These are phyloP conservation scores for Cantharis flavilabris DNA, from an alignment of 2,888 invertebrate genomes.

Conservation along the genomic window DNA sequence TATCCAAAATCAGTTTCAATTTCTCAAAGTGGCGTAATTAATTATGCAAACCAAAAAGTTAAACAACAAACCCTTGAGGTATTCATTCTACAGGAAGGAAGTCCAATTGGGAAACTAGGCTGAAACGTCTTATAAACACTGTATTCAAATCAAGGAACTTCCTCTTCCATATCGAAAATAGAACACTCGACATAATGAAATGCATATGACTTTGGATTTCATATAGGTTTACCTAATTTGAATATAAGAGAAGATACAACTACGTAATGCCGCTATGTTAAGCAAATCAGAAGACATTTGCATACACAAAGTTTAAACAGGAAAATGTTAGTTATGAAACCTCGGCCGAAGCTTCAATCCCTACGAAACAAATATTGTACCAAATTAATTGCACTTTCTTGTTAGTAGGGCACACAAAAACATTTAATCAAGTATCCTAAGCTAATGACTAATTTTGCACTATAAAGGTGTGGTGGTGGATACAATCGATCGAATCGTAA, in stretches of 20 bases:
- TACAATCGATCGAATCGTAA: slow-evolving; percentile 36
- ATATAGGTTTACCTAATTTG: neutral
- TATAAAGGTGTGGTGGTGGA: slow-evolving; percentile 33
- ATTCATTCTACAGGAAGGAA: neutral
- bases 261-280: neutral
- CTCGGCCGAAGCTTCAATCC: neutral
- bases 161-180: neutral
- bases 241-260: neutral
- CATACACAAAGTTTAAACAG: neutral
- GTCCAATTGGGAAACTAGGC: neutral
- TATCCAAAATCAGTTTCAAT: neutral
- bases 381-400: neutral
- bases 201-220: neutral
- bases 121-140: neutral
- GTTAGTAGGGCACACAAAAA: neutral
- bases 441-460: slow-evolving; percentile 27
- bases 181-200: neutral
- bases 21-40: neutral
- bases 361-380: neutral
- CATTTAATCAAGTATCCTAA: slow-evolving; percentile 3
- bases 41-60: neutral
- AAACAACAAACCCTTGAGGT: neutral
- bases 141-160: neutral
- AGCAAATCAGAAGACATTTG: neutral
- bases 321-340: neutral